phyloP scores from a whole-genome alignment of 2,113 vertebrate species.

The Platysteira castanea region DNA sequence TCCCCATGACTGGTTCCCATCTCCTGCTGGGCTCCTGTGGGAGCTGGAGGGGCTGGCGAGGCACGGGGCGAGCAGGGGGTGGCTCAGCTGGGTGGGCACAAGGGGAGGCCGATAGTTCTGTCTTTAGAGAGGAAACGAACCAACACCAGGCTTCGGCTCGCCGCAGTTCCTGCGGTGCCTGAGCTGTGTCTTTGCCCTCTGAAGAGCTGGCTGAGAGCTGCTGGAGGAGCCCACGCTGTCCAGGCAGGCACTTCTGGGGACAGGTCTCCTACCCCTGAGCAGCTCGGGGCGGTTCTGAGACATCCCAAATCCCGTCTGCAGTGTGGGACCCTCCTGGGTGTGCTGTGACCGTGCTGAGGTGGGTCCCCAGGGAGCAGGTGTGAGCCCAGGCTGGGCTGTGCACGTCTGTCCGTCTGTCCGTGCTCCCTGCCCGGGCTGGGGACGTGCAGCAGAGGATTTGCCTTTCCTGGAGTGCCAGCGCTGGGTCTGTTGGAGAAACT shows the following conservation, averaged over 20 bases:
- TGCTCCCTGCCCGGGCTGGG: accelerated
- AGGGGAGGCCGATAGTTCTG: not conserved
- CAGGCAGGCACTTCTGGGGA: not conserved
- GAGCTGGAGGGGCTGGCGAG: not conserved
- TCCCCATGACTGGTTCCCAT: not conserved
- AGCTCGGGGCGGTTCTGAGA: accelerated
- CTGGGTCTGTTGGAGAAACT: not conserved
- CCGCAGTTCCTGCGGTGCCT: not conserved
- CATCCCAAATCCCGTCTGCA: accelerated
- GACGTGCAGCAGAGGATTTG: not conserved
- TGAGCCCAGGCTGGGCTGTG: not conserved
- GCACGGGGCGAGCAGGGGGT: accelerated
- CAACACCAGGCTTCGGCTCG: too few relatives aligned
- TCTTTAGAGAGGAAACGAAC: not conserved
- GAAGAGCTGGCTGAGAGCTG: accelerated
- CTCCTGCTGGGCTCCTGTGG: not conserved
- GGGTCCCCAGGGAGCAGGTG: accelerated
- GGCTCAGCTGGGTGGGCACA: not conserved
- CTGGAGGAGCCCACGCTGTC: accelerated
- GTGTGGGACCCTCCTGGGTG: accelerated
- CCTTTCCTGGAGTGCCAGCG: not conserved
- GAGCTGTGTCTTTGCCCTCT: not conserved
- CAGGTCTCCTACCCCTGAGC: not conserved
- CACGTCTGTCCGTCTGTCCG: accelerated
- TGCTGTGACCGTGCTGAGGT: not conserved